A percentile compares a stretch with the other conserved stretches of the same genome.
Conservation (phyloP, 2,113 vertebrate genomes). For the Agelaius phoeniceus region DNA sequence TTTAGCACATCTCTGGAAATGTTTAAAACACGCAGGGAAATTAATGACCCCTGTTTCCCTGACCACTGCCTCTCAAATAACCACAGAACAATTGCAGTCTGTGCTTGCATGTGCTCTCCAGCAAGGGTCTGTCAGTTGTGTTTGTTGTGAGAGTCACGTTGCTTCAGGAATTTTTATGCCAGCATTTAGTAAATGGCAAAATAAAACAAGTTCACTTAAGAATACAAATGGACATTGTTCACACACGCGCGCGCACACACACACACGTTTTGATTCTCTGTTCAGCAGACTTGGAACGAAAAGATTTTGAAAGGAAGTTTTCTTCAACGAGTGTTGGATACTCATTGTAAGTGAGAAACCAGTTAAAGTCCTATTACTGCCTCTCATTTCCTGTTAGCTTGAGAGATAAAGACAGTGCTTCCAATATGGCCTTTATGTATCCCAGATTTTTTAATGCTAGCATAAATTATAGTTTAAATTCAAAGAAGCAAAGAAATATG, state of each 20-base stretch:
- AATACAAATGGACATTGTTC: slow-evolving; percentile 37
- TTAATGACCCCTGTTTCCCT: slow-evolving; percentile 11
- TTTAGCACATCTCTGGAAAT: slow-evolving; percentile 11
- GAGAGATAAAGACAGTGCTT: not conserved
- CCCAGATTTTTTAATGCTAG: slow-evolving; percentile 21
- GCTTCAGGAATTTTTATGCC: slow-evolving; percentile 29
- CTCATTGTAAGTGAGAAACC: slow-evolving; percentile 7
- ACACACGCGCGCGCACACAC: not conserved
- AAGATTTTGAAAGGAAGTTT: not conserved
- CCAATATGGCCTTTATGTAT: slow-evolving; percentile 24
- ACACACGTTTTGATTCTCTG: not conserved
- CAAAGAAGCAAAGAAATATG: not conserved
- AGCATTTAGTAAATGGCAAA: slow-evolving; percentile 32
- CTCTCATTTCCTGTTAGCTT: slow-evolving; percentile 54
- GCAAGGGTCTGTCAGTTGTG: not conserved
- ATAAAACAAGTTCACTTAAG: slow-evolving; percentile 4
- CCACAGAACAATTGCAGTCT: slow-evolving; percentile 12
- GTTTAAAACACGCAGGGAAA: not conserved
- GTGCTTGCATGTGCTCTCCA: not conserved
- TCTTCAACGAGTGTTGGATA: not conserved
- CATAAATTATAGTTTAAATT: not conserved
- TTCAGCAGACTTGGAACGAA: not conserved
- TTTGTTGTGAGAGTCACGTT: slow-evolving; percentile 51
- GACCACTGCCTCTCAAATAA: slow-evolving; percentile 4
- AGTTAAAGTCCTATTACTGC: slow-evolving; percentile 7